phyloP scores from a whole-genome alignment of 2,888 invertebrate species.

The Cheilosia scutellata region DNA sequence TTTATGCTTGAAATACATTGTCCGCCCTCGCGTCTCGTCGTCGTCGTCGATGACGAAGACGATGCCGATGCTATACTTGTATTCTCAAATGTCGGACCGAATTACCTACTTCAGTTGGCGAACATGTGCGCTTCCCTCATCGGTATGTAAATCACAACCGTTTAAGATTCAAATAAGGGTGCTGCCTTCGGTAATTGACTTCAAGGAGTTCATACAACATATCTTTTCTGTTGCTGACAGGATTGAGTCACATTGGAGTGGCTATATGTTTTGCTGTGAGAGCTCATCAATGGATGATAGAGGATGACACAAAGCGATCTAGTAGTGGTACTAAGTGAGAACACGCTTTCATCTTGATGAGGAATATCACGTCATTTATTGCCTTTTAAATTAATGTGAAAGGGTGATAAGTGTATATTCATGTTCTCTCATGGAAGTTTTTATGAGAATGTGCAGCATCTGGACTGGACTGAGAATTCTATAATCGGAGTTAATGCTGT shows the following conservation, averaged over 20 bases:
- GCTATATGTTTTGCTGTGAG: conserved; percentile 18
- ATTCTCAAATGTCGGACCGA: conserved; percentile 64
- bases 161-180: conserved; percentile 69
- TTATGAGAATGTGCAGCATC: conserved; percentile 8
- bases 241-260: conserved; percentile 39
- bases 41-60: conserved; percentile 11
- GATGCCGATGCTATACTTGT: conserved; percentile 16
- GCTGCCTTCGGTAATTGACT: conserved; percentile 55
- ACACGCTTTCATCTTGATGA: conserved; percentile 65
- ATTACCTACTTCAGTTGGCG: conserved; percentile 58
- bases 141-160: conserved; percentile 67
- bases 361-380: conserved; percentile 11
- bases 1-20: conserved; percentile 81
- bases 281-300: conserved; percentile 33
- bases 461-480: conserved; percentile 20
- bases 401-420: conserved; percentile 61
- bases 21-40: conserved; percentile 41
- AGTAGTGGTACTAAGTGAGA: conserved; percentile 52
- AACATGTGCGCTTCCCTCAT: conserved; percentile 53
- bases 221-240: conserved; percentile 49
- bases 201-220: conserved; percentile 49
- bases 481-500: conserved; percentile 35
- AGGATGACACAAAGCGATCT: conserved; percentile 6
- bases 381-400: conserved; percentile 20
- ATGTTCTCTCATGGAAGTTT: conserved; percentile 29